A percentile compares a stretch with the other conserved stretches of the same genome.
Conservation (phyloP, 1,140 invertebrate species). For the Cotesia chilonis region DNA sequence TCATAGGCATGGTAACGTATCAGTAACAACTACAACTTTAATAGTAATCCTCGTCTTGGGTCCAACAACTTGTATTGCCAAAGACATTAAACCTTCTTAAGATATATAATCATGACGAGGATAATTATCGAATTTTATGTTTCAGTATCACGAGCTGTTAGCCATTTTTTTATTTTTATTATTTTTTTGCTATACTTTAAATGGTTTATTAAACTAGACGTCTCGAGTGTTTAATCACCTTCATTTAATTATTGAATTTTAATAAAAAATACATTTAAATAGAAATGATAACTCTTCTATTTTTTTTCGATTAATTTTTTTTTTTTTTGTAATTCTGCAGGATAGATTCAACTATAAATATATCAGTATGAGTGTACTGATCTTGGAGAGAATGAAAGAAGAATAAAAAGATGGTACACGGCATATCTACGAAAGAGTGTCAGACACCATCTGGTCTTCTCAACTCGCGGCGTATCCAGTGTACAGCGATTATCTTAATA, state of each 20-base stretch:
- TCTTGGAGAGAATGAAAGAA: conserved; percentile 1
- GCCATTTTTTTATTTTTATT: background rate
- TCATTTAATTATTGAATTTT: conserved; percentile 6
- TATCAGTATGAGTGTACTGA: background rate
- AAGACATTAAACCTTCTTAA: conserved; percentile 4
- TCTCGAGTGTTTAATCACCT: conserved; percentile 7
- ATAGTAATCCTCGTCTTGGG: too few relatives aligned
- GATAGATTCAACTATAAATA: background rate
- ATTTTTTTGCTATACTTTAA: background rate
- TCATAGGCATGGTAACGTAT: too few relatives aligned
- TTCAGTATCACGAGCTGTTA: conserved; percentile 8
- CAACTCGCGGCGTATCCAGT: conserved; percentile 12
- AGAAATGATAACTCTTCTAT: too few relatives aligned
- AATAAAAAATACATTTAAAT: background rate
- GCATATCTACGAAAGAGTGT: conserved; percentile 2
- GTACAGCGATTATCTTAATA: conserved; percentile 58
- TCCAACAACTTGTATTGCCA: background rate
- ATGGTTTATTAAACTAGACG: background rate
- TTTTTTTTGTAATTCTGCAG: background rate
- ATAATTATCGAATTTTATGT: conserved; percentile 16
- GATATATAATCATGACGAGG: background rate
- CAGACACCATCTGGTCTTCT: conserved; percentile 27
- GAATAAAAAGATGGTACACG: conserved; percentile 4
- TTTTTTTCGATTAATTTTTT: background rate
- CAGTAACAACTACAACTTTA: too few relatives aligned